Evolutionary conservation across 2,113 vertebrate genomes (phyloP), one percentile per base, ranked within the genome.

Genomic region (Hypanus sabinus): DNA sequence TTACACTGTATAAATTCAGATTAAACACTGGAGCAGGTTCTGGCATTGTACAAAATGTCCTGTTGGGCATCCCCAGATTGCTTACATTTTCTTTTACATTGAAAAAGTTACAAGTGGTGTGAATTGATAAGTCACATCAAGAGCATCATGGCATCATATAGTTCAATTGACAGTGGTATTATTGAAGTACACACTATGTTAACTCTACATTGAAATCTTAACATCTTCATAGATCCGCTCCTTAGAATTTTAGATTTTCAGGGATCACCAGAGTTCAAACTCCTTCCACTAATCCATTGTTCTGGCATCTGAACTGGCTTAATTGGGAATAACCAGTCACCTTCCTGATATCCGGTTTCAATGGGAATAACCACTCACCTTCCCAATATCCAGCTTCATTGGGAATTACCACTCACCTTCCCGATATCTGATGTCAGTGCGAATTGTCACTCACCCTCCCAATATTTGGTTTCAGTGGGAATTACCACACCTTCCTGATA

Each of bases 321-420:
- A 14, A 73, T 27, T 73, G 20, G 60, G 20, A 62, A 68, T 38
- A 76, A 3, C 38, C n/a, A n/a, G n/a, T n/a, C n/a, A n/a, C n/a
- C n/a, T n/a, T n/a, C n/a, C n/a, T n/a, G n/a, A n/a, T n/a, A n/a
- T n/a, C 22, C 7, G 6, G 68, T 93, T 93, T 22, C 12, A 73
- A 38, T 73, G 36, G 57, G 20, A 62, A 68, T 38, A 80, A 3
- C 38, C 46, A 46, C 46, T 46, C 46, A 46, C 46, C 46, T 46
- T 46, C 46, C 46, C 46, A 3, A 46, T 46, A 46, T 46, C 46
- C 46, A 3, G 4, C 4, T 1, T 46, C 46, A 46, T 3, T 3
- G 4, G 46, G 46, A 46, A 46, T 77, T 73, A 96, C 96, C 94
- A 98, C 97, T 96, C 94, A 98, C 97, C 97, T 96, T 97, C 96